Base-by-base conservation (phyloP, 1,140 invertebrate genomes). In the Vanessa tameamea region DNA sequence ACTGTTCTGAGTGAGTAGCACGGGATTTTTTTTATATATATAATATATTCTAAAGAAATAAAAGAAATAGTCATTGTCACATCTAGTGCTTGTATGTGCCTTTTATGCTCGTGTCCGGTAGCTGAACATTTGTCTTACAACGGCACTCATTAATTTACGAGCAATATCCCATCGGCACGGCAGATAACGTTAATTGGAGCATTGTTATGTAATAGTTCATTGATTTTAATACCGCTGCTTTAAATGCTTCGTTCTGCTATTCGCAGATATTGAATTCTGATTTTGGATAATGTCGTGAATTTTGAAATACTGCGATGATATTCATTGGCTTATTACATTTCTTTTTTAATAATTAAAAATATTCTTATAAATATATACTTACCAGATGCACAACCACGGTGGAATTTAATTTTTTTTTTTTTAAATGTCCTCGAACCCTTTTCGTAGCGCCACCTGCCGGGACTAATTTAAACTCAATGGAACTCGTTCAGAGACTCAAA, bases 101-200 rank as follows among this genome's bases (percentile, higher is more conserved):
- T 31, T 26, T 73, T 73, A 63, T 69, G 65, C 65, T 72, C 72
- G 79, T 83, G 82, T 86, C 85, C 80, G 82, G 83, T 79, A 83
- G 81, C 79, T 63, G 80, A 83, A 82, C 83, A 86, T 84, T 87
- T 87, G 87, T 89, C 86, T 87, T 87, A 87, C 86, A 89, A 81
- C 82, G 78, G 80, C 78, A 82, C 80, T 89, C 87, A 86, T 89
- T 89, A 87, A 87, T 83, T 86, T 84, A 81, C 82, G 81, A 87
- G 78, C 80, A 86, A 83, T 87, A 85, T 87, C 85, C 83, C 82
- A 85, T 87, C 84, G 81, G 77, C 75, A 76, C 82, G 73, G 67
- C 72, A 79, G 78, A 80, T 82, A 78, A 74, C 83, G 83, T 84
- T 86, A 87, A 87, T 87, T 86, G 84, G 81, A 81, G 81, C 80